phyloP scores from a whole-genome alignment of 2,797 vertebrate genomes.

The Podargus strigoides region DNA sequence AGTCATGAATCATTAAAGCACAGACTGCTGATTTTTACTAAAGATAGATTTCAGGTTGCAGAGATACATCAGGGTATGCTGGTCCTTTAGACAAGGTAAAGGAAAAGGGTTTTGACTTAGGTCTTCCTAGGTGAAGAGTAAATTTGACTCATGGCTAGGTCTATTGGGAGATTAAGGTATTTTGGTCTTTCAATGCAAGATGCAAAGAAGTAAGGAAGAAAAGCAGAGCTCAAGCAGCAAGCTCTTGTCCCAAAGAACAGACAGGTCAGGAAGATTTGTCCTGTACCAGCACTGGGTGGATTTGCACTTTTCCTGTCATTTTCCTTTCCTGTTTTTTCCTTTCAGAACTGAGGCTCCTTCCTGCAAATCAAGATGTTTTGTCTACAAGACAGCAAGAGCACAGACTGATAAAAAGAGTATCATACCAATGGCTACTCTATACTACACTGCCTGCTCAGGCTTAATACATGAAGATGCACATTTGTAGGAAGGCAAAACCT shows the following conservation, averaged over 20 bases:
- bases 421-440: not conserved
- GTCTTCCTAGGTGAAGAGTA: not conserved
- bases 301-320: not conserved
- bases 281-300: not conserved
- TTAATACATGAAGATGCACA: rapidly evolving
- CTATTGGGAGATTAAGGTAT: not conserved
- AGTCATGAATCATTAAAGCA: not conserved
- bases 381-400: not conserved
- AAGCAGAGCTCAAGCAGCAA: not conserved
- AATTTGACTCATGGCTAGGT: not conserved
- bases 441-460: not conserved
- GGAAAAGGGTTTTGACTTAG: not conserved
- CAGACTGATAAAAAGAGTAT: not conserved
- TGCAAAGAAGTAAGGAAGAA: not conserved
- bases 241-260: not conserved
- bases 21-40: not conserved
- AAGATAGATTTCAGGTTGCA: not conserved
- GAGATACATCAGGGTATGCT: not conserved
- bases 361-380: not conserved
- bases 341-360: not conserved
- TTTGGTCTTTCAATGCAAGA: not conserved
- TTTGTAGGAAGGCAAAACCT: not conserved
- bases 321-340: not conserved
- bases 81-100: not conserved
- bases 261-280: not conserved